These are phyloP conservation scores for Myrmecobius fasciatus DNA, from an alignment of 2,113 vertebrate species.

Conservation along the genomic window DNA sequence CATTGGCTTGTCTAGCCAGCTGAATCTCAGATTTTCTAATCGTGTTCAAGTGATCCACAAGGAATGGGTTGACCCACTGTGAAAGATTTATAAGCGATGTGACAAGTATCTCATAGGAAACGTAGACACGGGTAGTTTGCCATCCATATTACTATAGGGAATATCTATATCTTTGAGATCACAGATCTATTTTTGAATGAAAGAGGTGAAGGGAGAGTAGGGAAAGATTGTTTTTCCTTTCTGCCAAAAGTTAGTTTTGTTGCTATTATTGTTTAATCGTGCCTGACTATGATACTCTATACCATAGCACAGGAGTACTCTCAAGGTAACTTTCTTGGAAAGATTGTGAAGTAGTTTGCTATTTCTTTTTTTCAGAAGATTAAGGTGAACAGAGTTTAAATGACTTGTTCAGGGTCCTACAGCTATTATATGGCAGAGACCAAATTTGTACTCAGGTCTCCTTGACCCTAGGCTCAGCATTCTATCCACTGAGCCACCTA, in stretches of 20 bases:
- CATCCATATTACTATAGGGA: not conserved
- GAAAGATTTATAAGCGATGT: not conserved
- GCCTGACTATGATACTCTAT: not conserved
- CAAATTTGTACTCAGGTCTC: not conserved
- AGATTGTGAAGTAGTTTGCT: not conserved
- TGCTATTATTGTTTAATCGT: not conserved
- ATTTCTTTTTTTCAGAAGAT: not conserved
- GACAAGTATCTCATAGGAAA: not conserved
- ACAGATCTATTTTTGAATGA: not conserved
- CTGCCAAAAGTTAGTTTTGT: not conserved
- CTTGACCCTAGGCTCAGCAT: not conserved
- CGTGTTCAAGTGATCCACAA: not conserved
- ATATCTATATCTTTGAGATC: not conserved
- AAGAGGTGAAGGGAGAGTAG: not conserved
- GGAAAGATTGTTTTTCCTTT: not conserved
- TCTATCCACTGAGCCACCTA: not conserved
- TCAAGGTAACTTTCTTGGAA: not conserved
- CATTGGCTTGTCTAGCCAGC: constrained; percentile 4
- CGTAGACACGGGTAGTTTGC: not conserved
- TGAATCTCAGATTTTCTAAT: constrained; percentile 20
- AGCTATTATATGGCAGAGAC: not conserved
- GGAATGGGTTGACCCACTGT: not conserved
- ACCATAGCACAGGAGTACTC: not conserved
- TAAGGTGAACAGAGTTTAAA: no score
- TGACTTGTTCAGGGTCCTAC: not conserved